Base-by-base conservation (phyloP, 1,140 invertebrate species). In the Halotydeus destructor region DNA sequence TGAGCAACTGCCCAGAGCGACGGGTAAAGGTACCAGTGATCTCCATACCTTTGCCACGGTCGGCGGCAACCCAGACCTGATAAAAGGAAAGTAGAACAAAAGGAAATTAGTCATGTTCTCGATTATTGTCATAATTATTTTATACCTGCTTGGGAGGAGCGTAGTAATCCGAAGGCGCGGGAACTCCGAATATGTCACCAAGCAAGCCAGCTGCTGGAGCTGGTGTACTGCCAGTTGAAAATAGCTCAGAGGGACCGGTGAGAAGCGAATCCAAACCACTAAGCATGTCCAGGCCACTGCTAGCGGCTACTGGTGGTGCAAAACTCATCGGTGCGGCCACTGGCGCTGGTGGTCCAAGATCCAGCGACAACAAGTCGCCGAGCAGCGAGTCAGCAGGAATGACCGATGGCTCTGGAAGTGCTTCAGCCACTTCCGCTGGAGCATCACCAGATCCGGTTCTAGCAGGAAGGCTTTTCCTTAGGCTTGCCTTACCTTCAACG, bases 41-140 rank as follows among this genome's bases (percentile, higher is more conserved):
- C 63, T 98, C 91, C 44, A 98, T 63, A n/a, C 93, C 91, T 70
- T 96, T 96, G 34, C 86, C 89, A 58, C 89, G 86, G 47, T 82
- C 76, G 9, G 88, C 86, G 14, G 84, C 77, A 52, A 96, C 62
- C 88, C 88, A 97, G 36, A 80, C 74, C 63, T 65, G 43, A 18
- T 41, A 39, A 21, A 36, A 24, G 11, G 6, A 34, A 16, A 23
- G 21, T 34, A 43, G 23, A 18, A 38, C 12, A 26, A 48, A n/a
- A 43, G n/a, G n/a, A n/a, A n/a, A n/a, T n/a, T n/a, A n/a, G n/a
- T n/a, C n/a, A n/a, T n/a, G n/a, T n/a, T n/a, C n/a, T 34, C 28
- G 27, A 11, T 14, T 42, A 33, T 25, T 8, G 5, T 27, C 16
- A 12, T n/a, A n/a, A n/a, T n/a, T n/a, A n/a, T n/a, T n/a, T n/a